phyloP scores from a whole-genome alignment of 2,888 invertebrate genomes.

The Temnothorax ravouxi region DNA sequence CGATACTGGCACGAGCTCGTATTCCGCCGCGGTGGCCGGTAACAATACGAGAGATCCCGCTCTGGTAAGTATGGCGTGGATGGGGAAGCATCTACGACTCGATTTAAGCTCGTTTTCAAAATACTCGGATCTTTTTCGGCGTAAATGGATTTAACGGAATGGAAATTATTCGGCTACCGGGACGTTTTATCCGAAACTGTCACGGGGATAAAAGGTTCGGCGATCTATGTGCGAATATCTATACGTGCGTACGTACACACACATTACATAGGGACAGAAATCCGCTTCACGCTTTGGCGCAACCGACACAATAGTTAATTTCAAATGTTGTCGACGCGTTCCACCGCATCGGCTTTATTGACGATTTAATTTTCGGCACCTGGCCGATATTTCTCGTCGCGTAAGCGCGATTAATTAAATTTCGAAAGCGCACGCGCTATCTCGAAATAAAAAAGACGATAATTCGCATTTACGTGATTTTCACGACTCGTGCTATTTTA shows the following conservation, averaged over 20 bases:
- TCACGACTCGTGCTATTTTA: neutral
- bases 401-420: constrained; percentile 43
- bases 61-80: neutral
- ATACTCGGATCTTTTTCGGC: constrained; percentile 54
- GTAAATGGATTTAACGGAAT: constrained; percentile 69
- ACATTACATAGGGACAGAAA: constrained; percentile 26
- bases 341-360: constrained; percentile 44
- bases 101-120: constrained; percentile 61
- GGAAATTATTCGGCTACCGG: constrained; percentile 64
- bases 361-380: constrained; percentile 53
- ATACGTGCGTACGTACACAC: neutral
- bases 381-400: constrained; percentile 32
- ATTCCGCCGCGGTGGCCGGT: constrained; percentile 48
- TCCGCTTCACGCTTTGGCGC: constrained; percentile 38
- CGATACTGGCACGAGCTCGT: constrained; percentile 56
- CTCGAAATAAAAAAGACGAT: constrained; percentile 31
- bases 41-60: constrained; percentile 47
- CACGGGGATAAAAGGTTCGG: constrained; percentile 22
- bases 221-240: neutral
- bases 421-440: neutral
- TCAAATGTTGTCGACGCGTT: constrained; percentile 45
- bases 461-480: constrained; percentile 23
- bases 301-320: constrained; percentile 49
- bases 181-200: constrained; percentile 30
- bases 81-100: constrained; percentile 34